These are phyloP conservation scores for Scelioninae gen. 1 DNA, from an alignment of 2,888 invertebrate genomes.

Conservation along the genomic window DNA sequence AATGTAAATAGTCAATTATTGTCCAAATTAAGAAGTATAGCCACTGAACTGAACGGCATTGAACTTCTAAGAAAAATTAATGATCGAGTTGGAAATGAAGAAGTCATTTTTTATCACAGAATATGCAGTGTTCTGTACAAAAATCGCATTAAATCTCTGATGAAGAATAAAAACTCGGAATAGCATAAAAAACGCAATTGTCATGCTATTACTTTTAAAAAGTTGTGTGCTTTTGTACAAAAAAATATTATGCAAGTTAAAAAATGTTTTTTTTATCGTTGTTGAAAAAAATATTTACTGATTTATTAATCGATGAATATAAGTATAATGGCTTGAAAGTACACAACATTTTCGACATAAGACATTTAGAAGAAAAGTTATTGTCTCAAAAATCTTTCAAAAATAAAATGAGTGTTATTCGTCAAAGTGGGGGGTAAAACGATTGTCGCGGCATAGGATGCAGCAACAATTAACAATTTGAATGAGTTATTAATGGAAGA, in stretches of 20 bases:
- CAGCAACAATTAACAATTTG: conserved; percentile 4
- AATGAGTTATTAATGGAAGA: conserved; percentile 8
- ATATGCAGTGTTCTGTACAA: not conserved
- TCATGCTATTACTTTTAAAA: conserved; percentile 6
- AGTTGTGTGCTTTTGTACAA: conserved; percentile 6
- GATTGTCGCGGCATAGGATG: not conserved
- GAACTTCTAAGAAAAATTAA: no score
- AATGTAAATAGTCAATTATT: no score
- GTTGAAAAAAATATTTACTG: not conserved
- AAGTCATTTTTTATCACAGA: not conserved
- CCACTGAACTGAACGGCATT: no score
- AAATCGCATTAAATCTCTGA: not conserved
- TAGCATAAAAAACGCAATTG: conserved; percentile 7
- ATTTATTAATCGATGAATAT: conserved; percentile 2
- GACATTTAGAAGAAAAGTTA: conserved; percentile 7
- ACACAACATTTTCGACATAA: not conserved
- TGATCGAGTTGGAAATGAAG: no score
- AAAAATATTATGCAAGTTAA: not conserved
- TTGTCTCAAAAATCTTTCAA: not conserved
- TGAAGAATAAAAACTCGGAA: not conserved
- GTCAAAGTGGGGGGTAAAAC: not conserved
- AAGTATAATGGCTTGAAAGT: not conserved
- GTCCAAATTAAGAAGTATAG: no score
- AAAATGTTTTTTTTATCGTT: conserved; percentile 5
- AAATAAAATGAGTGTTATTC: not conserved